Percentiles rank a stretch among this genome's conserved stretches.
Conservation (phyloP, 2,113 vertebrate genomes). For the Manacus vitellinus region DNA sequence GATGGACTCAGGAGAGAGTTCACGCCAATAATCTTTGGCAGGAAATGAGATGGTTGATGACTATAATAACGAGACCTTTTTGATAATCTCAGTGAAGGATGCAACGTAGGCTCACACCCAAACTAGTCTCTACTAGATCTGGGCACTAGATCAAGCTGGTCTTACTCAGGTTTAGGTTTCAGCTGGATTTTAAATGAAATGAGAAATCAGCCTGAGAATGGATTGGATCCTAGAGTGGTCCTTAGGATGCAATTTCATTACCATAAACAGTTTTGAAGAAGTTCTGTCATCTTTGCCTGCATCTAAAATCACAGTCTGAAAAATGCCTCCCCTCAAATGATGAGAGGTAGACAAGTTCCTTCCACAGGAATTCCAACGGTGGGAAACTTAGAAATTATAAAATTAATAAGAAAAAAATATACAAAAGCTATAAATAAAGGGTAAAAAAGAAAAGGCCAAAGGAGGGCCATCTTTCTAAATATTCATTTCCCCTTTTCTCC, state of each 20-base stretch:
- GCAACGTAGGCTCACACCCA: not conserved
- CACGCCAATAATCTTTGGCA: conserved; percentile 43
- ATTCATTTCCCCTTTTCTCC: not conserved
- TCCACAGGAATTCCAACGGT: not conserved
- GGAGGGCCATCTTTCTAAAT: not conserved
- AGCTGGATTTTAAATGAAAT: not conserved
- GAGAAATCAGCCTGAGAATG: not conserved
- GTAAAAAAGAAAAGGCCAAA: not conserved
- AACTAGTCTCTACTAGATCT: not conserved
- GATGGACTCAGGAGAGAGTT: conserved; percentile 67
- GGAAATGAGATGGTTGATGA: conserved; percentile 60
- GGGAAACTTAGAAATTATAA: not conserved
- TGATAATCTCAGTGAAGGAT: conserved; percentile 49
- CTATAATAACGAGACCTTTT: conserved; percentile 43
- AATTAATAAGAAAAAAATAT: not conserved
- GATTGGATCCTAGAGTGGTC: not conserved
- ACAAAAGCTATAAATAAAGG: not conserved
- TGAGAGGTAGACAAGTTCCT: not conserved
- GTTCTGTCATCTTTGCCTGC: not conserved
- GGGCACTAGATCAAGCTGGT: not conserved
- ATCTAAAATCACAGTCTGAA: not conserved
- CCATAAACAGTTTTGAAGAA: not conserved
- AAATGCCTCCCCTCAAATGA: not conserved
- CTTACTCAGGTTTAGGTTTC: not conserved
- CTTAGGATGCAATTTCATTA: not conserved